Conservation (phyloP, 2,797 vertebrate species). For the Sebastes vulpes region DNA sequence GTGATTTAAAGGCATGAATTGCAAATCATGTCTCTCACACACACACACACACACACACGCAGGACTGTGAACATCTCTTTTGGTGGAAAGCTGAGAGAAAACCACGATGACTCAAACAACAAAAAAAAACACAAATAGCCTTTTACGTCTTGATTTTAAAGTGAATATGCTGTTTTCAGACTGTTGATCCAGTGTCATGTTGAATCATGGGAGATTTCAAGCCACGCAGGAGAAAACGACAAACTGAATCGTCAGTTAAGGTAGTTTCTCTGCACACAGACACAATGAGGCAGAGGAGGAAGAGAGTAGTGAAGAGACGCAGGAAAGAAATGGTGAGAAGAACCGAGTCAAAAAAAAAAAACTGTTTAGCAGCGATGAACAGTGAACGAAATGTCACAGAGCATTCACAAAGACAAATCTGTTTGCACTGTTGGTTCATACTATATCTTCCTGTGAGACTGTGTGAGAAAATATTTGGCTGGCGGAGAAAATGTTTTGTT, state of each 20-base stretch:
- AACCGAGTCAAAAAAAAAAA: not conserved
- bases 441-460: not conserved
- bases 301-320: not conserved
- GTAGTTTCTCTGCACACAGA: not conserved
- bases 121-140: not conserved
- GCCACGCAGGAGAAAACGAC: not conserved
- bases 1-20: conserved; percentile 13
- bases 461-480: not conserved
- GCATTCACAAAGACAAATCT: not conserved
- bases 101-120: not conserved
- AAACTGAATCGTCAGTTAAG: not conserved
- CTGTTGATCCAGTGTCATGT: not conserved
- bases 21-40: not conserved
- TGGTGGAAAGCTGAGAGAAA: not conserved
- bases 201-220: not conserved
- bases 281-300: not conserved
- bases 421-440: not conserved
- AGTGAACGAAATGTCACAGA: not conserved
- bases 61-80: not conserved
- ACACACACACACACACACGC: not conserved
- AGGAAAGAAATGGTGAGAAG: not conserved
- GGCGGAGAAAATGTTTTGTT: not conserved
- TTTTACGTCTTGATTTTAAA: not conserved
- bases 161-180: not conserved
- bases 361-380: not conserved